phyloP scores from a whole-genome alignment of 2,113 vertebrate species.

The Sinocyclocheilus rhinocerous region DNA sequence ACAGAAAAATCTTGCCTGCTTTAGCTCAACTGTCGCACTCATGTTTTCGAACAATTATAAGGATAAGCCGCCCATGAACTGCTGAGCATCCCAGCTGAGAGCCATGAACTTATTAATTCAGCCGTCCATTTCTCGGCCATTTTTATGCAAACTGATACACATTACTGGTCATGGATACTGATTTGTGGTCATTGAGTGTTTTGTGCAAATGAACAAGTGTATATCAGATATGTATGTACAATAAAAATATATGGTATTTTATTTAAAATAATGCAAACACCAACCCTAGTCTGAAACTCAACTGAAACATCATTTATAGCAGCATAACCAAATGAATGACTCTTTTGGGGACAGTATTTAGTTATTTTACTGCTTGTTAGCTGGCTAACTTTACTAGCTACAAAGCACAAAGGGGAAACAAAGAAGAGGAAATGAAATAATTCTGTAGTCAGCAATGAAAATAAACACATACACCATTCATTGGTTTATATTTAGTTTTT shows the following conservation, averaged over 20 bases:
- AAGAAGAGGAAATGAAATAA: not conserved
- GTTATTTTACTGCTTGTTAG: not conserved
- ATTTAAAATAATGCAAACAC: not conserved
- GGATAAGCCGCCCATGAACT: constrained; percentile 53
- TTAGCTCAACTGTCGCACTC: constrained; percentile 47
- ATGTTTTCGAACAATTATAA: constrained; percentile 51
- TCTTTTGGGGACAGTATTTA: not conserved
- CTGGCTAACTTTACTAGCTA: not conserved
- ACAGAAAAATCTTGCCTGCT: constrained; percentile 49
- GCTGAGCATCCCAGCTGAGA: constrained; percentile 48
- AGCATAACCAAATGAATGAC: constrained; percentile 7
- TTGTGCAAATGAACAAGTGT: not conserved
- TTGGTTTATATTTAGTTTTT: not conserved
- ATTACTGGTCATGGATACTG: too few relatives aligned
- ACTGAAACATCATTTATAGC: not conserved
- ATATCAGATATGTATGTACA: not conserved
- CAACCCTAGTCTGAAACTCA: not conserved
- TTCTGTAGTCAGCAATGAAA: not conserved
- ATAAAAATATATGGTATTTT: not conserved
- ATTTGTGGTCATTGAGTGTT: not conserved
- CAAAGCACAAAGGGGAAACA: not conserved
- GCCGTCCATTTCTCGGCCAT: not conserved
- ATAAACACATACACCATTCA: not conserved
- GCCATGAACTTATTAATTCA: constrained; percentile 24
- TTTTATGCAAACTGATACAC: not conserved